phyloP scores from a whole-genome alignment of 2,113 vertebrate species.

The Halichoeres trimaculatus region DNA sequence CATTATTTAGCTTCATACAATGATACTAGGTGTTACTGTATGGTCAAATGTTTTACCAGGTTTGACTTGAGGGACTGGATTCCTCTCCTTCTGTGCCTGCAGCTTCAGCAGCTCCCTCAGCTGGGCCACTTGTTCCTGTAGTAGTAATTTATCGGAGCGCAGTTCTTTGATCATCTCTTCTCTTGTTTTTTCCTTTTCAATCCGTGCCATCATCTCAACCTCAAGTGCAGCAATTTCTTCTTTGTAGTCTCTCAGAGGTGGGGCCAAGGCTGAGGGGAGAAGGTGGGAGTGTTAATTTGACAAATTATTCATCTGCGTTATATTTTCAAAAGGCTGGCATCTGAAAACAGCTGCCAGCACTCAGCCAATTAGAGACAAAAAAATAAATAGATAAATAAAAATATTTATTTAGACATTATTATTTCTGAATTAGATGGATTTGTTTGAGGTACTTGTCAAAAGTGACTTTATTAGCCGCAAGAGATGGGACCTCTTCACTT shows the following conservation, averaged over 20 bases:
- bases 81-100: not conserved
- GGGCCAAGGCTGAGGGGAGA: not conserved
- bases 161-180: conserved; percentile 29
- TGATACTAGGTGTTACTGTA: too few relatives aligned
- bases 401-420: too few relatives aligned
- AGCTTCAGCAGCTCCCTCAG: conserved; percentile 15
- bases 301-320: not conserved
- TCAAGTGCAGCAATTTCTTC: not conserved
- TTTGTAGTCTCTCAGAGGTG: not conserved
- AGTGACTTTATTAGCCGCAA: too few relatives aligned
- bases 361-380: not conserved
- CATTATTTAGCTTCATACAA: too few relatives aligned
- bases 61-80: not conserved
- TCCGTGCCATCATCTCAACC: conserved; percentile 32
- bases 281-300: not conserved
- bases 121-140: conserved; percentile 12
- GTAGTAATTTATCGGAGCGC: conserved; percentile 21
- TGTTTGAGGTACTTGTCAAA: too few relatives aligned
- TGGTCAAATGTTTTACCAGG: not conserved
- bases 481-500: too few relatives aligned
- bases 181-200: conserved; percentile 8
- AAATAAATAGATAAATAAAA: too few relatives aligned
- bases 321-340: conserved; percentile 1
- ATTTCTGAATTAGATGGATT: too few relatives aligned
- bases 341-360: not conserved